Evolutionary conservation across 2,888 invertebrate species (phyloP).

Genomic region (Resseliella maxima): DNA sequence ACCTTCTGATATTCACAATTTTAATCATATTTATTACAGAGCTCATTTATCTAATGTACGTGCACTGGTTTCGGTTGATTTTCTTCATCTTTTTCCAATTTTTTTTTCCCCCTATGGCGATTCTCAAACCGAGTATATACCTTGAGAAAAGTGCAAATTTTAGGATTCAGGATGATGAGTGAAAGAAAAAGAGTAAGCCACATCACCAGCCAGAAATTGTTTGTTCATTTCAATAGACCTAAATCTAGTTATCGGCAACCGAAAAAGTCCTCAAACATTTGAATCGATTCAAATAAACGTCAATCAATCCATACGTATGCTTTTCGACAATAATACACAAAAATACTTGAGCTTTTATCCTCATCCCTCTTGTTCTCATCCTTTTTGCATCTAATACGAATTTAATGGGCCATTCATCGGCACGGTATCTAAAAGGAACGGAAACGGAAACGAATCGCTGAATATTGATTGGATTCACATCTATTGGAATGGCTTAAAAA

Average conservation of each 20-base stretch:
- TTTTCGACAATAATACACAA: not conserved
- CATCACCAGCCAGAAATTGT: no score
- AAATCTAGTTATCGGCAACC: not conserved
- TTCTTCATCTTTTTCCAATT: no score
- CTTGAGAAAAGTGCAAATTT: no score
- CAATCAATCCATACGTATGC: not conserved
- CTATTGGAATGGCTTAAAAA: not conserved
- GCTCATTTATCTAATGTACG: not conserved
- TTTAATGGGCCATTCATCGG: not conserved
- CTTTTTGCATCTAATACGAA: constrained; percentile 11
- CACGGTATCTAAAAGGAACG: not conserved
- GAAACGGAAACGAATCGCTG: not conserved
- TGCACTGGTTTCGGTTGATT: not conserved
- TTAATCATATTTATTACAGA: no score
- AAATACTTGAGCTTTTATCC: not conserved
- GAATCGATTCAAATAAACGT: not conserved
- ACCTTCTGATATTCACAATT: no score
- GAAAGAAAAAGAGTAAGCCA: no score
- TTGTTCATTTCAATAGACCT: not conserved
- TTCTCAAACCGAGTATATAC: no score
- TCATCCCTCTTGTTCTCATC: no score
- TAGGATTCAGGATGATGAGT: no score
- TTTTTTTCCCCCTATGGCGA: no score
- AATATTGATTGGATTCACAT: not conserved
- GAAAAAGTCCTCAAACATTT: not conserved